Conservation (phyloP, 2,888 invertebrate species). For the Diploptera punctata region DNA sequence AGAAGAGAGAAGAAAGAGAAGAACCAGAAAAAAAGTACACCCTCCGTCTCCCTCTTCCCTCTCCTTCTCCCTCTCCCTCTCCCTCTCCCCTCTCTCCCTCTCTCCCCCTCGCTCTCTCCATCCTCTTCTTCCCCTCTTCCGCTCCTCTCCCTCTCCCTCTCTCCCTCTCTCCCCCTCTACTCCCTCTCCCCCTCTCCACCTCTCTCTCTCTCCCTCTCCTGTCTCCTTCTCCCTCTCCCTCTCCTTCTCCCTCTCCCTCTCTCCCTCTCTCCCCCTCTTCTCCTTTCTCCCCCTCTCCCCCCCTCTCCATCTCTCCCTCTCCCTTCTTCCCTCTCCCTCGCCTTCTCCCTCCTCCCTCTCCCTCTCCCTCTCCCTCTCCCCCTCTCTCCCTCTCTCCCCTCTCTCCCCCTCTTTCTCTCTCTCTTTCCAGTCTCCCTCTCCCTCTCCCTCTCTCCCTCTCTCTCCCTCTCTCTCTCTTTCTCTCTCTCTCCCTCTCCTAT, state of each 20-base stretch:
- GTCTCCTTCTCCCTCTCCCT: no score
- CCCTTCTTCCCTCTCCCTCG: not conserved
- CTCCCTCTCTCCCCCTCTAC: not conserved
- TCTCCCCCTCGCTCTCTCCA: not conserved
- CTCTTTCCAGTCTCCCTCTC: not conserved
- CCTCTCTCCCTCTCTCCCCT: not conserved
- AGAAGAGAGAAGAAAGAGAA: no score
- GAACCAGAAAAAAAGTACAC: no score
- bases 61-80: not conserved
- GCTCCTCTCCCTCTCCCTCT: not conserved
- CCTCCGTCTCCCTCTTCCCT: not conserved
- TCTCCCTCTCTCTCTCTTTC: not conserved
- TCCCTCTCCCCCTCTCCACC: no score
- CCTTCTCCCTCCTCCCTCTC: not conserved
- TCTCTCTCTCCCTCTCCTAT: not conserved
- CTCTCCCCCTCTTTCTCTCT: not conserved
- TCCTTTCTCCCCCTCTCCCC: not conserved
- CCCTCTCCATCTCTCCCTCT: no score
- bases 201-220: no score
- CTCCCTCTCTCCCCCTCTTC: not conserved
- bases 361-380: not conserved
- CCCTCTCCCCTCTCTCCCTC: not conserved
- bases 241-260: not conserved
- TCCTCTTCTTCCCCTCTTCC: not conserved
- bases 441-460: not conserved